Base-by-base conservation (phyloP, 1,140 invertebrate genomes). In the Drosophila murphyi region DNA sequence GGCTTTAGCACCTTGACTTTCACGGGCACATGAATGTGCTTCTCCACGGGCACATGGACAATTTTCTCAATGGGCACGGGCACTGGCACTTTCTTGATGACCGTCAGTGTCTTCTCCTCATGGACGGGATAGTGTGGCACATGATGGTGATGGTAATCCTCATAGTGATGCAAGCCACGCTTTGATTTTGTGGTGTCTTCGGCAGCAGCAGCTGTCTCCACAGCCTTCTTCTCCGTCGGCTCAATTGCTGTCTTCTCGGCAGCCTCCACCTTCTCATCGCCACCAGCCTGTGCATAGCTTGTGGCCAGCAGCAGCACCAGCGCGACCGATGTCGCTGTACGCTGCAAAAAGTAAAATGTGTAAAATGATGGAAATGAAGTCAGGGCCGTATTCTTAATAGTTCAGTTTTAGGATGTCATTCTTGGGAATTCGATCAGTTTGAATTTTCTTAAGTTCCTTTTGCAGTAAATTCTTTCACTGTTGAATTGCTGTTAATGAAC, bases 81-180 rank as follows among this genome's bases (percentile, higher is more conserved):
- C 5, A 94, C 92, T 64, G 94, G 93, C 78, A 96, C 94, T 82
- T 96, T 96, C 92, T 97, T 96, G 43, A 96, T 94, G 7, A 96
- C 93, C 12, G 96, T 96, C 73, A 96, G 93, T n/a, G 95, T 96
- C 92, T 97, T 97, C 59, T 95, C 93, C 89, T 94, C 93, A 57
- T 94, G 93, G 29, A 91, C 70, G 2, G 89, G 90, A 61, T 78
- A 88, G 56, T 88, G 83, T 39, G 83, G 83, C 60, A 88, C 83
- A 61, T 90, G 89, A 70, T 91, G 85, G 59, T 93, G 92, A 57
- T 92, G 83, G 52, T 92, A 92, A 67, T 92, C 91, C 72, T 93
- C 93, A 78, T 94, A 93, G 37, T 94, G 93, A 43, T 94, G 94
- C 32, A 95, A 92, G 12, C 95, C 95, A 69, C 95, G 93, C 82